These are phyloP conservation scores for Ptychodera flava DNA, from an alignment of 35 echinoderm and acorn worm species.

Conservation along the genomic window DNA sequence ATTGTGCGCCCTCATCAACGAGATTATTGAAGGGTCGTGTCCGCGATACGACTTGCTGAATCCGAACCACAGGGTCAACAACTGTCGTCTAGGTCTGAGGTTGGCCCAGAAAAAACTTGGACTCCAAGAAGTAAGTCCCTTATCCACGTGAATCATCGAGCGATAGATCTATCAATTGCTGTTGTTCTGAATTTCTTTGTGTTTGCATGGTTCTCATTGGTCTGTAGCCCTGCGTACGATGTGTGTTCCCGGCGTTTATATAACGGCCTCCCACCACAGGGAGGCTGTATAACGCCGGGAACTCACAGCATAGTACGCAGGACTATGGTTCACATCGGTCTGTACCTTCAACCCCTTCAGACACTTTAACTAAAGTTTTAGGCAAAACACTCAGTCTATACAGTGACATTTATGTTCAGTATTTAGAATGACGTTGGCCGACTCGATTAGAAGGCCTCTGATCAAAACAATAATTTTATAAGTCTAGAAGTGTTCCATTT, in stretches of 20 bases:
- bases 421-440: too few species aligned
- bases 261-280: background rate
- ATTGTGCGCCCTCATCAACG: slow-evolving; percentile 53
- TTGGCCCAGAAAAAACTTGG: slow-evolving; percentile 47
- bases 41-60: slow-evolving; percentile 60
- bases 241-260: background rate
- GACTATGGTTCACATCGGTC: background rate
- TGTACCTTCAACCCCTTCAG: too few species aligned
- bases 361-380: too few species aligned
- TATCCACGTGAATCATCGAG: background rate
- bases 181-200: background rate
- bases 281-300: too few species aligned
- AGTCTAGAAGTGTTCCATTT: too few species aligned
- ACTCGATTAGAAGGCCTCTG: too few species aligned
- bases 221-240: background rate
- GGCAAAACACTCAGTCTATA: too few species aligned
- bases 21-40: slow-evolving; percentile 46
- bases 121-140: slow-evolving; percentile 45
- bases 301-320: too few species aligned
- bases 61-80: slow-evolving; percentile 42
- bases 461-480: too few species aligned
- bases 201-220: background rate
- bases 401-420: too few species aligned
- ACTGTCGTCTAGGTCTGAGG: slow-evolving; percentile 59
- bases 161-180: background rate